Conservation (phyloP, 2,888 invertebrate species). For the Tenthredo notha region DNA sequence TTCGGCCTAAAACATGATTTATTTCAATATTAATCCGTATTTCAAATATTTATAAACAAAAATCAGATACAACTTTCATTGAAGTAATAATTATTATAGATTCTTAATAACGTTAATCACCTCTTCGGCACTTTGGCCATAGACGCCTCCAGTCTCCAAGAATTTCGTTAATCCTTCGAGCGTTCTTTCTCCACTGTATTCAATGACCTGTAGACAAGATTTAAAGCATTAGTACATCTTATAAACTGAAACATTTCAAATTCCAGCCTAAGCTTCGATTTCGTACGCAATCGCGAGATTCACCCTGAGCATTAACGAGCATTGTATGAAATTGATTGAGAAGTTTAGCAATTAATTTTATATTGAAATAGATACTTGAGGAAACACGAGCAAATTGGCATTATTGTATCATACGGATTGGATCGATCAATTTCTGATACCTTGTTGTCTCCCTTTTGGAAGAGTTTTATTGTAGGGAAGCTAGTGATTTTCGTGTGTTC, state of each 20-base stretch:
- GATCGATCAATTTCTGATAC: constrained; percentile 74
- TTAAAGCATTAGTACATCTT: neutral
- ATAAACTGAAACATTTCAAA: too few relatives aligned
- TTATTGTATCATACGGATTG: neutral
- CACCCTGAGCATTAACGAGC: neutral
- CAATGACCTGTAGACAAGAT: constrained; percentile 82
- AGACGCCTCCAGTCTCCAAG: constrained; percentile 93
- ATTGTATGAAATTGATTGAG: neutral
- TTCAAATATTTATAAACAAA: constrained; percentile 17
- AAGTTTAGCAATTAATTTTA: neutral
- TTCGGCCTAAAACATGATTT: constrained; percentile 78
- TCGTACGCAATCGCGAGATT: neutral
- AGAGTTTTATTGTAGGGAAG: constrained; percentile 97
- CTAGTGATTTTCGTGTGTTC: constrained; percentile 96
- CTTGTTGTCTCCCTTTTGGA: constrained; percentile 95
- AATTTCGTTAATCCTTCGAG: constrained; percentile 96
- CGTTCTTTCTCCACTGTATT: constrained; percentile 97
- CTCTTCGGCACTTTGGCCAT: constrained; percentile 85
- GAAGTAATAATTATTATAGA: constrained; percentile 46
- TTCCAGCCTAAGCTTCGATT: too few relatives aligned
- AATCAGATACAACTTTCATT: constrained; percentile 44
- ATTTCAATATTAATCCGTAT: constrained; percentile 54
- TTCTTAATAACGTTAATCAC: constrained; percentile 72
- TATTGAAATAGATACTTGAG: neutral
- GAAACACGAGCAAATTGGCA: neutral